Conservation (phyloP, 2,888 invertebrate genomes). For the Xestia xanthographa region DNA sequence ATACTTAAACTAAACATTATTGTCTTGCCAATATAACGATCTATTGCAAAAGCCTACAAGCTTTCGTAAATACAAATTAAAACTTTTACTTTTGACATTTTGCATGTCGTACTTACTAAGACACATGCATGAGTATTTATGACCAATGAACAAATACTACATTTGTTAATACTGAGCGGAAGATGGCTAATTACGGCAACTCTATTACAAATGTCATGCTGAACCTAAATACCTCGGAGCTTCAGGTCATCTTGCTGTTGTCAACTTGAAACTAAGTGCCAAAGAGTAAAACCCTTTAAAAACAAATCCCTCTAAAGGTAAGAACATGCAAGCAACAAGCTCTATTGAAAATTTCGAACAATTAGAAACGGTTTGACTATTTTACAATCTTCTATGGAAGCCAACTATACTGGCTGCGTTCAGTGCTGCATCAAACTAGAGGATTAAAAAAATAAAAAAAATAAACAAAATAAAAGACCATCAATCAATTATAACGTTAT, state of each 20-base stretch:
- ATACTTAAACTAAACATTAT: conserved; percentile 8
- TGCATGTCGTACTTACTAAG: conserved; percentile 6
- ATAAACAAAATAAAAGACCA: not conserved
- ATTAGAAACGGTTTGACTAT: not conserved
- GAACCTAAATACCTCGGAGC: conserved; percentile 81
- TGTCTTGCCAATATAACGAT: conserved; percentile 31
- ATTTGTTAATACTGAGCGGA: conserved; percentile 67
- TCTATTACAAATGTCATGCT: conserved; percentile 80
- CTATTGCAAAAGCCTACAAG: conserved; percentile 46
- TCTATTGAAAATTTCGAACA: not conserved
- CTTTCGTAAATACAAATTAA: conserved; percentile 49
- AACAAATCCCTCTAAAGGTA: not conserved
- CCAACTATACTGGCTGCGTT: conserved; percentile 1
- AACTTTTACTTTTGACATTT: conserved; percentile 60
- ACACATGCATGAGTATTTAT: conserved; percentile 31
- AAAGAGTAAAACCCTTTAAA: conserved; percentile 54
- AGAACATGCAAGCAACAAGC: not conserved
- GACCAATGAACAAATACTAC: conserved; percentile 52
- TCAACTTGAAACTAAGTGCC: conserved; percentile 62
- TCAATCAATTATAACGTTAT: not conserved
- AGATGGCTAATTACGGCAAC: conserved; percentile 67
- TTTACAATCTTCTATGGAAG: not conserved
- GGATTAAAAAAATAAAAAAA: not conserved
- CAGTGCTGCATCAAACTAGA: not conserved
- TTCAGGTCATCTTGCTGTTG: conserved; percentile 70